Evolutionary conservation across 2,113 vertebrate species (phyloP).

Genomic region (Tursiops truncatus): DNA sequence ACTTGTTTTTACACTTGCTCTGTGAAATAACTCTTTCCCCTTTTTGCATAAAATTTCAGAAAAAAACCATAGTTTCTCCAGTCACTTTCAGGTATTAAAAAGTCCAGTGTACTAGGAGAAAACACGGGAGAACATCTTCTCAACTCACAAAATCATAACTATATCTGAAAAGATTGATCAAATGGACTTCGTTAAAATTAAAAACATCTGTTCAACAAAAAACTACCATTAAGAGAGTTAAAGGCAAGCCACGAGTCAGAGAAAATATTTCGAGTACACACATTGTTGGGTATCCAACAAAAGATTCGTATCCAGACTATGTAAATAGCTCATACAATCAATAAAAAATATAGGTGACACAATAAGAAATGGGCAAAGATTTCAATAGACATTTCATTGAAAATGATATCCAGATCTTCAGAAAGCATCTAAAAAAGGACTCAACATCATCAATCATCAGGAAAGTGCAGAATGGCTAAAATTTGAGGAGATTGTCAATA

Average conservation of each 20-base stretch:
- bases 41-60: background rate
- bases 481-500: background rate
- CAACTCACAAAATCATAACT: background rate
- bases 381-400: background rate
- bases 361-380: background rate
- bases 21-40: background rate
- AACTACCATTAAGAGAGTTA: background rate
- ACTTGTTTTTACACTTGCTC: background rate
- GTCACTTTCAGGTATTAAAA: slow-evolving; percentile 11
- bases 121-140: background rate
- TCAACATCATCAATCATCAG: background rate
- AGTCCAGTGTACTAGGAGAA: background rate
- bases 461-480: slow-evolving; percentile 10
- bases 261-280: background rate
- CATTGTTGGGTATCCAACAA: background rate
- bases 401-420: background rate
- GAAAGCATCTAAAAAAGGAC: background rate
- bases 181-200: background rate
- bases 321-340: background rate
- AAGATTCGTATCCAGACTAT: background rate
- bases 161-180: background rate
- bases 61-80: background rate
- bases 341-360: background rate
- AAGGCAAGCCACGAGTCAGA: background rate
- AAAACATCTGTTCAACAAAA: background rate